These are phyloP conservation scores for Acronicta alni DNA, from an alignment of 2,888 invertebrate species.

Conservation along the genomic window DNA sequence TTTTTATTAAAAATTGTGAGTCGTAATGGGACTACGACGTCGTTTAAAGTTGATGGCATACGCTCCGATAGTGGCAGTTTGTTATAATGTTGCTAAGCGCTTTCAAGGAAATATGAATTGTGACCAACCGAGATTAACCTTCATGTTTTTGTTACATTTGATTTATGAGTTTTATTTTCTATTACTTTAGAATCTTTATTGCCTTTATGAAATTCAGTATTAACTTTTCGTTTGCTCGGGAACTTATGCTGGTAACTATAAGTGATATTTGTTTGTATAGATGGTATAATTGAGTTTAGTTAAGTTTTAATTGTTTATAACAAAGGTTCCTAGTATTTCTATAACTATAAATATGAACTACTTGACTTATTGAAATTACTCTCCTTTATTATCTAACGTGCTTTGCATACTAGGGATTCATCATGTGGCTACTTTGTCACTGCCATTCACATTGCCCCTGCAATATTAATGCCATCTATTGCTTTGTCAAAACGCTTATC, in stretches of 20 bases:
- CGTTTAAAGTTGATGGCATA: slow-evolving; percentile 65
- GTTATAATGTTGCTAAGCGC: slow-evolving; percentile 54
- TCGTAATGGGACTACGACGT: slow-evolving; percentile 62
- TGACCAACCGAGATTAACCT: slow-evolving; percentile 47
- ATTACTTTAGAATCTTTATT: neutral
- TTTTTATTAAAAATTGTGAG: slow-evolving; percentile 78
- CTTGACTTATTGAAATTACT: slow-evolving; percentile 36
- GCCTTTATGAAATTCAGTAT: neutral
- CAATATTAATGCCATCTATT: slow-evolving; percentile 58
- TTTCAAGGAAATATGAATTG: slow-evolving; percentile 57
- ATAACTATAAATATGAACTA: slow-evolving; percentile 32
- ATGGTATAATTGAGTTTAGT: too few species aligned
- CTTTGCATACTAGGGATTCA: slow-evolving; percentile 36
- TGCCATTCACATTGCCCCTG: slow-evolving; percentile 44
- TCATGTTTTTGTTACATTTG: slow-evolving; percentile 52
- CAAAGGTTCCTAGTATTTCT: slow-evolving; percentile 5
- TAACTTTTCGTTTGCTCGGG: neutral
- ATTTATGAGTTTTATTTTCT: slow-evolving; percentile 40
- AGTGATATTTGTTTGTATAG: too few species aligned
- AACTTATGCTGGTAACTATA: neutral
- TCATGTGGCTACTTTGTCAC: slow-evolving; percentile 27
- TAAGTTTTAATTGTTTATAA: too few species aligned
- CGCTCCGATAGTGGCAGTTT: slow-evolving; percentile 44
- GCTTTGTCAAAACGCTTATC: slow-evolving; percentile 64
- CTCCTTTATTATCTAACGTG: slow-evolving; percentile 25